Evolutionary conservation across 2,113 vertebrate species (phyloP).

Genomic region (Bucco capensis): DNA sequence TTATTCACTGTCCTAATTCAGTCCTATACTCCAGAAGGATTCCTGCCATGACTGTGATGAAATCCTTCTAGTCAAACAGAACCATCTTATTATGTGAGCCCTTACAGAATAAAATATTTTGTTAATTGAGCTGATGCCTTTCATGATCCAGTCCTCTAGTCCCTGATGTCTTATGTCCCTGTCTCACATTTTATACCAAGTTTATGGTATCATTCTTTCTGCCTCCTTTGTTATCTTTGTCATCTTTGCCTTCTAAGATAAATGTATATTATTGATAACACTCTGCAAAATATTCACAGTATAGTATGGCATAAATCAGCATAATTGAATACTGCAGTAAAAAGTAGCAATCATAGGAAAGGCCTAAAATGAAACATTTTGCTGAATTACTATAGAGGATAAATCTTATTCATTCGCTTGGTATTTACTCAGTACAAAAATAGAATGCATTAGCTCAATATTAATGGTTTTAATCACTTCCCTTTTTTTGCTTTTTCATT

Average conservation of each 20-base stretch:
- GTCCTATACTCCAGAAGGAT: not conserved
- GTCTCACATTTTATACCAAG: not conserved
- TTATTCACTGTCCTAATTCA: not conserved
- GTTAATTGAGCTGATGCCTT: not conserved
- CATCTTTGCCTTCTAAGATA: too few relatives aligned
- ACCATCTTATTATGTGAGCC: not conserved
- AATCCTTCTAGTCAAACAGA: not conserved
- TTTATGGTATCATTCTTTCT: not conserved
- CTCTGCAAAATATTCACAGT: slow-evolving; percentile 31
- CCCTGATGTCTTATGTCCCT: not conserved
- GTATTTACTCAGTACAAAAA: slow-evolving; percentile 23
- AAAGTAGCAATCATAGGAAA: slow-evolving; percentile 24
- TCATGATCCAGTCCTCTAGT: not conserved
- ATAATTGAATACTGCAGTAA: slow-evolving; percentile 27
- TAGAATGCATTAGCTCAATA: not conserved
- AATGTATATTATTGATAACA: slow-evolving; percentile 50
- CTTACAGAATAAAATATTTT: not conserved
- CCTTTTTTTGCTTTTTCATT: not conserved
- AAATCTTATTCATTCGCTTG: slow-evolving; percentile 45
- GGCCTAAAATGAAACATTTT: slow-evolving; percentile 5
- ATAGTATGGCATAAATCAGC: slow-evolving; percentile 26
- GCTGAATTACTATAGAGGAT: slow-evolving; percentile 40
- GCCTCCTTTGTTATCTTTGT: slow-evolving; percentile 19
- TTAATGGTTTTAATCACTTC: too few relatives aligned
- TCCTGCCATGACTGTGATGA: not conserved